Evolutionary conservation across 2,797 vertebrate species (phyloP).

Genomic region (Spondyliosoma cantharus): DNA sequence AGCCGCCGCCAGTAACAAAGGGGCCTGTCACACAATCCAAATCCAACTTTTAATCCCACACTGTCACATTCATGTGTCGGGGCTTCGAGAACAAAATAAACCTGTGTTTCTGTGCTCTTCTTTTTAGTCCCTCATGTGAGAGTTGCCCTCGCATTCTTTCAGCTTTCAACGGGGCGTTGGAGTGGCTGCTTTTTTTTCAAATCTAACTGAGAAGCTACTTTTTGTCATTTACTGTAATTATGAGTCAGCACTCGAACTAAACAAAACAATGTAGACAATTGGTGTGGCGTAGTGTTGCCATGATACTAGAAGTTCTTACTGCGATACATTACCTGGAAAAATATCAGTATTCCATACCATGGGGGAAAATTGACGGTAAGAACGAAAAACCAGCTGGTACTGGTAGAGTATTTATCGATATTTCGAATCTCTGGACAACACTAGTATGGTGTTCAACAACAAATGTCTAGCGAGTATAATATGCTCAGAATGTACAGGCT

Average conservation of each 20-base stretch:
- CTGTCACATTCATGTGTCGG: constrained; percentile 16
- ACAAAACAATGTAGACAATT: constrained; percentile 14
- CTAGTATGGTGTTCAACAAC: too few relatives aligned
- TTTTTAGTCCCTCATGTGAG: constrained; percentile 36
- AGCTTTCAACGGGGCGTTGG: constrained; percentile 43
- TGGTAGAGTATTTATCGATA: too few relatives aligned
- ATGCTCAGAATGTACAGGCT: too few relatives aligned
- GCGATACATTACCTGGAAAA: too few relatives aligned
- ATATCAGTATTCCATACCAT: too few relatives aligned
- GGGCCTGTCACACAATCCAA: neutral
- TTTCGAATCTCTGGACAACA: too few relatives aligned
- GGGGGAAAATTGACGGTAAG: too few relatives aligned
- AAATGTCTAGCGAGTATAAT: too few relatives aligned
- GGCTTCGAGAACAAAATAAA: constrained; percentile 40
- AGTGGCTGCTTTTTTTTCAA: constrained; percentile 11
- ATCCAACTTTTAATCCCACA: constrained; percentile 28
- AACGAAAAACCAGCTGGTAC: too few relatives aligned
- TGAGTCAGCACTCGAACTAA: constrained; percentile 25
- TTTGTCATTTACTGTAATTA: constrained; percentile 38
- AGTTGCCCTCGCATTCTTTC: constrained; percentile 37
- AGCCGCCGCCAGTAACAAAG: neutral
- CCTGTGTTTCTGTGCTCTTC: neutral
- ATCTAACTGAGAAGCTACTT: constrained; percentile 26
- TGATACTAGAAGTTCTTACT: too few relatives aligned
- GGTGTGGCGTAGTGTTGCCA: too few relatives aligned